phyloP scores from a whole-genome alignment of 2,797 vertebrate genomes.

The Sebastes oblongus region DNA sequence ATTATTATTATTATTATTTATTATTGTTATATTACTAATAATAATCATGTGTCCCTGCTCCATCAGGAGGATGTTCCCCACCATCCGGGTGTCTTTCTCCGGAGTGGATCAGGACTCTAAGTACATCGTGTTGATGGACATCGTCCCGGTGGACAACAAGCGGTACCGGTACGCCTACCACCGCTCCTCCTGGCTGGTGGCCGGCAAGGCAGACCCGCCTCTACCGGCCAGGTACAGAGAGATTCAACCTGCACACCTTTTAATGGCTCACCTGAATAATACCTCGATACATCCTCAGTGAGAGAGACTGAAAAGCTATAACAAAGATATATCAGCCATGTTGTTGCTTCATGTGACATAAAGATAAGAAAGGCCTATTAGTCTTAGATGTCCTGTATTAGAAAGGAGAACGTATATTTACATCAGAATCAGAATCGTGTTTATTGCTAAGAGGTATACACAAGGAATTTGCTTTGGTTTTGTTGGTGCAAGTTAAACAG shows the following conservation, averaged over 20 bases:
- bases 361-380: too few relatives aligned
- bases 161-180: conserved; percentile 98
- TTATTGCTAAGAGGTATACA: too few relatives aligned
- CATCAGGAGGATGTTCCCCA: conserved; percentile 96
- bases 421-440: too few relatives aligned
- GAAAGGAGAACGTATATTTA: too few relatives aligned
- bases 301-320: not conserved
- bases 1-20: not conserved
- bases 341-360: too few relatives aligned
- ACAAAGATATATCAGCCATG: not conserved
- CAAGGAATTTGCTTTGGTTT: too few relatives aligned
- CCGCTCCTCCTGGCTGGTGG: conserved; percentile 97
- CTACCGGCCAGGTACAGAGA: conserved; percentile 90
- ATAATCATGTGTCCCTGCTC: not conserved
- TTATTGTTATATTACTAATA: not conserved
- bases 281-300: not conserved
- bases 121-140: conserved; percentile 99
- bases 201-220: conserved; percentile 96
- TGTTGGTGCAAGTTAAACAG: too few relatives aligned
- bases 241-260: accelerated
- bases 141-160: conserved; percentile 98
- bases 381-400: too few relatives aligned
- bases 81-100: conserved; percentile 97
- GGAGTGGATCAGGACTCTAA: conserved; percentile 96
- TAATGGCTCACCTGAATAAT: not conserved